Evolutionary conservation across 2,113 vertebrate genomes (phyloP), one percentile per base, ranked within the genome.

Genomic region (Callipepla californica): DNA sequence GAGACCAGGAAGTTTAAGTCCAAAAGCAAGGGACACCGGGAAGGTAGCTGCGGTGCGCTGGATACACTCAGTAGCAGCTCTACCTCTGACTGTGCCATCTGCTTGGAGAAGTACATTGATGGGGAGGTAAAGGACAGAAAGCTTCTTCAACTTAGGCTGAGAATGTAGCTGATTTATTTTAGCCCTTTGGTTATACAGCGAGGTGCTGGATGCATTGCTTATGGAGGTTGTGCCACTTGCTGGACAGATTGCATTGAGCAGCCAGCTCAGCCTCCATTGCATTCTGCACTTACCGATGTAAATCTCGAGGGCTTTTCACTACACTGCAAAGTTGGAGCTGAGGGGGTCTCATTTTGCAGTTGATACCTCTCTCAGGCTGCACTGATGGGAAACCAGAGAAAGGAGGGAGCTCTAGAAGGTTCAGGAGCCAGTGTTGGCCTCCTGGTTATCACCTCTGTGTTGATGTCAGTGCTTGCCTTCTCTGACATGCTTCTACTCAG

Each of bases 51-150:
- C 4, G 98, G 98, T 26, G 98, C 98, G 13, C 98, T 98, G n/a
- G 99, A 99, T 93, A 98, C 99, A 0, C 98, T 99, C 92, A 99
- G 99, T 97, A 99, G 99, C 97, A 99, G 99, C 96, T 99, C 99
- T 82, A 99, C 99, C 6, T 98, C 99, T 0, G 99, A 99, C 97
- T 99, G 99, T n/a, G 99, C 99, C 97, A 99, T 99, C 98, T 99
- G 99, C 95, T 98, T 99, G 94, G 99, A 99, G 97, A 99, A 99
- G 96, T 99, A 99, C 98, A 98, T 99, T 2, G 99, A 99, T 5
- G 99, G 99, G 68, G 99, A 99, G 99, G 99, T 99, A 95, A 97
- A 90, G 42, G 55, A 83, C 44, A 62, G 65, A 51, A 51, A 55
- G 20, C 66, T 88, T 93, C 65, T 90, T 89, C 66, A 88, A 25